phyloP scores from a whole-genome alignment of 1,140 invertebrate genomes.

The Pseudomyrmex dendroicus region DNA sequence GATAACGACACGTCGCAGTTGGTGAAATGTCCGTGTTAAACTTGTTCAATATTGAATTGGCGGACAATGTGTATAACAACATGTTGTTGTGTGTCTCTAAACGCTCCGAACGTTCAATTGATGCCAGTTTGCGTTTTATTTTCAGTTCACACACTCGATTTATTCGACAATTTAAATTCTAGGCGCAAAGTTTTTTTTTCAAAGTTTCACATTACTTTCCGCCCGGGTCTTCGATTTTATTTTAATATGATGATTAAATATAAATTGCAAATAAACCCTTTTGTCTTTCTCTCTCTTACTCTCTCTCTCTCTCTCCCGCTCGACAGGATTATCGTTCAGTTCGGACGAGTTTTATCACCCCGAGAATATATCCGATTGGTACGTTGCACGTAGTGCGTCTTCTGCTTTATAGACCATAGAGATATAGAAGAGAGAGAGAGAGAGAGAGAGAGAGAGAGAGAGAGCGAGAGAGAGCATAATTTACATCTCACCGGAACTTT shows the following conservation, averaged over 20 bases:
- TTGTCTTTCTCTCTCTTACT: too few relatives aligned
- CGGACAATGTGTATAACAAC: background rate
- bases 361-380: background rate
- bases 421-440: too few relatives aligned
- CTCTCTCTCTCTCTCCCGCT: background rate
- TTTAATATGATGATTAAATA: too few relatives aligned
- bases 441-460: background rate
- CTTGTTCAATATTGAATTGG: background rate
- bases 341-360: too few relatives aligned
- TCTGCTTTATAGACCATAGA: conserved; percentile 14
- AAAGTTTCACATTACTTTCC: too few relatives aligned
- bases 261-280: background rate
- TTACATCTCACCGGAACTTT: conserved; percentile 26
- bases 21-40: conserved; percentile 6
- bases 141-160: too few relatives aligned
- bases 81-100: background rate
- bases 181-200: too few relatives aligned
- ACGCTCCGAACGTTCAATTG: too few relatives aligned
- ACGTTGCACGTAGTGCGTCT: background rate
- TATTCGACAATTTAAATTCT: too few relatives aligned
- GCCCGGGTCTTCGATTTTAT: too few relatives aligned
- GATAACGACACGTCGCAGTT: conserved; percentile 11
- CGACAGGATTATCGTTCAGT: background rate
- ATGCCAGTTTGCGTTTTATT: too few relatives aligned
- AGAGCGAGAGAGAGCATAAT: background rate